A percentile compares a stretch with the other conserved stretches of the same genome.
Conservation (phyloP, 2,797 vertebrate genomes). For the Micrastur ruficollis region DNA sequence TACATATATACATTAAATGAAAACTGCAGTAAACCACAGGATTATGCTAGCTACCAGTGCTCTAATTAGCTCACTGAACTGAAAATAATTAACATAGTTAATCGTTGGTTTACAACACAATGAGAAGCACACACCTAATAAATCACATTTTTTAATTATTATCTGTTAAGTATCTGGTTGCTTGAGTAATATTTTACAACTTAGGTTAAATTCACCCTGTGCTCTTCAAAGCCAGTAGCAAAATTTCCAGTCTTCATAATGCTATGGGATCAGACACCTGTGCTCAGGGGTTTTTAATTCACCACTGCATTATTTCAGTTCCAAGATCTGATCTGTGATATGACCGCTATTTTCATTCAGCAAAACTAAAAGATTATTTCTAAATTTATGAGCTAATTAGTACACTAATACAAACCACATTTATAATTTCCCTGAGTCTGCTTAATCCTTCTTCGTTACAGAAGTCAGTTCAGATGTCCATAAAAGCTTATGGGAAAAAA, state of each 20-base stretch:
- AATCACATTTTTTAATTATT: conserved; percentile 15
- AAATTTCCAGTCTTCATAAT: conserved; percentile 16
- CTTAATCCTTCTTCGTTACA: conserved; percentile 32
- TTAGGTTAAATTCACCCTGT: background rate
- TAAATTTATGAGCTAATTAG: conserved; percentile 49
- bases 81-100: conserved; percentile 26
- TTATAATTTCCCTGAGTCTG: conserved; percentile 47
- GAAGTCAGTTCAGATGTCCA: background rate
- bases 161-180: background rate
- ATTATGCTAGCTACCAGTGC: background rate
- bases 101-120: background rate
- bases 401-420: conserved; percentile 57
- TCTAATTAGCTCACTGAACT: background rate
- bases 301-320: background rate
- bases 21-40: background rate
- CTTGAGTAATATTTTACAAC: conserved; percentile 26
- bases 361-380: conserved; percentile 45
- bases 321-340: background rate
- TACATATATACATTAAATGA: background rate
- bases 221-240: conserved; percentile 29
- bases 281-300: conserved; percentile 26
- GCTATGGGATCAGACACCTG: background rate
- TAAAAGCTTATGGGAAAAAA: background rate
- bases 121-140: conserved; percentile 2
- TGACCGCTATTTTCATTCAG: conserved; percentile 13